A percentile compares a stretch with the other conserved stretches of the same genome.
Conservation (phyloP, 2,113 vertebrate genomes). For the Hemibates koningsi region DNA sequence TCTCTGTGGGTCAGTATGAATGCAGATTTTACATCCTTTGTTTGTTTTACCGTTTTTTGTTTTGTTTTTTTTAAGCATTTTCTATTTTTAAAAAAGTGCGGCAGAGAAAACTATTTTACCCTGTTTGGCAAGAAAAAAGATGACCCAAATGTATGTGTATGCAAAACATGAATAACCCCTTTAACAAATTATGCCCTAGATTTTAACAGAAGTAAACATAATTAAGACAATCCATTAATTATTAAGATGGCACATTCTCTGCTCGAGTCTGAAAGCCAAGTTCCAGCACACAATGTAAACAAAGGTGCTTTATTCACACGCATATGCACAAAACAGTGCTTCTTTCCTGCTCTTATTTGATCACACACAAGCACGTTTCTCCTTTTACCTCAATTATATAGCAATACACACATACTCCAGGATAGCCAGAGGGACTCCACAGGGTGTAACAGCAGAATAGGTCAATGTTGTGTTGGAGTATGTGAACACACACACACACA, state of each 20-base stretch:
- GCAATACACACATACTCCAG: background rate
- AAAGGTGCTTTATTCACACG: background rate
- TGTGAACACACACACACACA: background rate
- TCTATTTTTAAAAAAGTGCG: background rate
- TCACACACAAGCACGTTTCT: background rate
- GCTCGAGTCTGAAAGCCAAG: background rate
- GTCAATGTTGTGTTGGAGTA: background rate
- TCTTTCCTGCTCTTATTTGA: background rate
- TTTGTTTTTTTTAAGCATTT: background rate
- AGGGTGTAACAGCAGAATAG: background rate
- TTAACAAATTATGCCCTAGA: constrained; percentile 20
- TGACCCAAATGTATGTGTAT: background rate
- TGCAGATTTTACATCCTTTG: background rate
- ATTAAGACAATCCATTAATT: constrained; percentile 35
- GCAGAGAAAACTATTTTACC: background rate
- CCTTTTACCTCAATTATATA: background rate
- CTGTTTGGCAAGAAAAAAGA: background rate
- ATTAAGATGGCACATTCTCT: background rate
- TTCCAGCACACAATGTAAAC: background rate
- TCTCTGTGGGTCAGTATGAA: background rate
- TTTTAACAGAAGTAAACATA: constrained; percentile 23
- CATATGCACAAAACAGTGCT: background rate
- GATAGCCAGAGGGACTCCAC: background rate
- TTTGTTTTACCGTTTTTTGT: background rate
- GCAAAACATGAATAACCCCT: background rate